Percentiles rank a stretch among this genome's conserved stretches.
phyloP scores from a whole-genome alignment of 2,113 vertebrate genomes.

The Emydura subglobosa region DNA sequence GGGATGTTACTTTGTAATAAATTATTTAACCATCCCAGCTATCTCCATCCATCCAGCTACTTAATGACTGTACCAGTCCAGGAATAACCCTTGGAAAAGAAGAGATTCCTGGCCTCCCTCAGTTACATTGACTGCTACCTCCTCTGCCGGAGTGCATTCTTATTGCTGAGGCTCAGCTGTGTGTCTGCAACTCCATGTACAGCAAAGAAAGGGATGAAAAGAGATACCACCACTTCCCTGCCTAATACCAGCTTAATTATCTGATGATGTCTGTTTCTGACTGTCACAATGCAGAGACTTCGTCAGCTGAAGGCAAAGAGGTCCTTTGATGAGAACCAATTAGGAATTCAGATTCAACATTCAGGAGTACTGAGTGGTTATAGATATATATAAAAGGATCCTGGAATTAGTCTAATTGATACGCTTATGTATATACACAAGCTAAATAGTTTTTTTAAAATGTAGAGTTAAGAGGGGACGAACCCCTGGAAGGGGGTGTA shows the following conservation, averaged over 20 bases:
- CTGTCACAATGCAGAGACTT: background rate
- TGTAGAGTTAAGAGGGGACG: slow-evolving; percentile 37
- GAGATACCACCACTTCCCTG: background rate
- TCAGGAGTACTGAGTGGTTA: slow-evolving; percentile 18
- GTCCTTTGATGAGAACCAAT: slow-evolving; percentile 74
- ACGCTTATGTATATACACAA: slow-evolving; percentile 36
- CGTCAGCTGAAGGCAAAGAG: slow-evolving; percentile 55
- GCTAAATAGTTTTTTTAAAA: slow-evolving; percentile 49
- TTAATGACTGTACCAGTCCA: background rate
- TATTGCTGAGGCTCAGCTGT: background rate
- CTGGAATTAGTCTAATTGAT: slow-evolving; percentile 64
- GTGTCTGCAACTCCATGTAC: rapidly evolving
- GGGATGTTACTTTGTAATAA: background rate
- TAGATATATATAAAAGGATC: background rate
- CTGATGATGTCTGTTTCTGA: background rate
- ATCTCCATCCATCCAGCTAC: background rate
- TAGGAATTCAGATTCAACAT: slow-evolving; percentile 46
- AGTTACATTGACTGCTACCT: background rate
- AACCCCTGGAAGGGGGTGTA: slow-evolving; percentile 41
- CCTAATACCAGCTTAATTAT: slow-evolving; percentile 32
- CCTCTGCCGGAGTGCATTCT: rapidly evolving
- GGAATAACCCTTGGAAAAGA: background rate
- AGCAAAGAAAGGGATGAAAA: slow-evolving; percentile 20
- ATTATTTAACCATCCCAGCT: background rate
- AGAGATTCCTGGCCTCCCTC: background rate